Evolutionary conservation across 2,888 invertebrate genomes (phyloP).

Genomic region (Nowickia ferox): DNA sequence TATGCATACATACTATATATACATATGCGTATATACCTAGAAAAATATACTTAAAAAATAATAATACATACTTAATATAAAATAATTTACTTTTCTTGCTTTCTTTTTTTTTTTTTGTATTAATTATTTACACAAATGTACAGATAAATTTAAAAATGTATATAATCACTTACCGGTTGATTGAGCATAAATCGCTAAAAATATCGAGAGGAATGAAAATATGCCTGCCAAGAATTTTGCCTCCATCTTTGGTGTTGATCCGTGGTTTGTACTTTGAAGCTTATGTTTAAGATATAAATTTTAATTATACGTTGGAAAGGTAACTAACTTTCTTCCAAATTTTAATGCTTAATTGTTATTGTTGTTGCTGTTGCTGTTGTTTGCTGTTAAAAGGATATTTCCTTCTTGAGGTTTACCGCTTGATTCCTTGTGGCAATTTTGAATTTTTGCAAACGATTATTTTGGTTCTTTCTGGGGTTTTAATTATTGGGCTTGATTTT

Average conservation of each 20-base stretch:
- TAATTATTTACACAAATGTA: neutral
- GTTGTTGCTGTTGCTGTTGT: conserved; percentile 66
- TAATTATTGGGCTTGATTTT: conserved; percentile 22
- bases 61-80: conserved; percentile 6
- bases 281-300: conserved; percentile 74
- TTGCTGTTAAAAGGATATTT: conserved; percentile 33
- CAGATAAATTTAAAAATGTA: neutral
- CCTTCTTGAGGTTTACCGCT: conserved; percentile 59
- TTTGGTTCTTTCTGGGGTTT: conserved; percentile 71
- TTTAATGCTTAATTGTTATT: conserved; percentile 61
- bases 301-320: conserved; percentile 63
- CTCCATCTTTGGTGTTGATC: conserved; percentile 83
- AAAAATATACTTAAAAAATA: conserved; percentile 9
- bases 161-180: conserved; percentile 79
- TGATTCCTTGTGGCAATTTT: conserved; percentile 69
- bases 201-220: conserved; percentile 83
- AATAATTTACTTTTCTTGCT: neutral
- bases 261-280: conserved; percentile 77
- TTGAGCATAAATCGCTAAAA: conserved; percentile 83
- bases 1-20: neutral
- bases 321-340: conserved; percentile 59
- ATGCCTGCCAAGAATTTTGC: conserved; percentile 82
- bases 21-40: neutral
- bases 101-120: neutral
- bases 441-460: conserved; percentile 64